Evolutionary conservation across 2,797 vertebrate species (phyloP).

Genomic region (Poeciliopsis presidionis): DNA sequence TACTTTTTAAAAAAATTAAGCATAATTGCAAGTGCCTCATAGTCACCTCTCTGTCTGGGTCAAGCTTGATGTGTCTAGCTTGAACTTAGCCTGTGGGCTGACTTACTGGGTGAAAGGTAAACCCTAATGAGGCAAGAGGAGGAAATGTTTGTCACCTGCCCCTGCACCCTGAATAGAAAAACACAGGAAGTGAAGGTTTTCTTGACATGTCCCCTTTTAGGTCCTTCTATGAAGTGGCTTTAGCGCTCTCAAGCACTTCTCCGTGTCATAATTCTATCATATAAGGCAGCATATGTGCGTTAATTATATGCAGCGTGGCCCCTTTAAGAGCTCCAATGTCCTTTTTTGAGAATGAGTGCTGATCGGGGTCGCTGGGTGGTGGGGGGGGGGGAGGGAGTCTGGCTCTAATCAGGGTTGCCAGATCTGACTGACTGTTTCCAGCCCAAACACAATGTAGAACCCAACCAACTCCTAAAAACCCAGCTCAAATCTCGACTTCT

Average conservation of each 20-base stretch:
- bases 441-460: no score
- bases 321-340: constrained; percentile 74
- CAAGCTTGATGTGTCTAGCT: constrained; percentile 11
- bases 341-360: constrained; percentile 71
- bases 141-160: constrained; percentile 58
- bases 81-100: constrained; percentile 29
- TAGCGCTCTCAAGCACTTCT: constrained; percentile 1
- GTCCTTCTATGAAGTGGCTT: constrained; percentile 25
- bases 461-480: no score
- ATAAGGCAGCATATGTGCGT: background rate
- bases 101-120: constrained; percentile 69
- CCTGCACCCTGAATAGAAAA: constrained; percentile 55
- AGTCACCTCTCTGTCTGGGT: constrained; percentile 52
- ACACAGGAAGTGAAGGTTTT: constrained; percentile 64
- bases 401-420: no score
- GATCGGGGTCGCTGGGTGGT: constrained; percentile 62
- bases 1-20: constrained; percentile 6
- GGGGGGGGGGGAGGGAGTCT: constrained; percentile 33
- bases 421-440: no score
- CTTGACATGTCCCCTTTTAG: constrained; percentile 39
- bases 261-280: constrained; percentile 19
- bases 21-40: constrained; percentile 30
- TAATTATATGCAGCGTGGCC: constrained; percentile 49
- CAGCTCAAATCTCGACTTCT: no score
- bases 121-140: constrained; percentile 57